Evolutionary conservation across 2,113 vertebrate species (phyloP), one percentile per base, ranked within the genome.

Genomic region (Bos javanicus): DNA sequence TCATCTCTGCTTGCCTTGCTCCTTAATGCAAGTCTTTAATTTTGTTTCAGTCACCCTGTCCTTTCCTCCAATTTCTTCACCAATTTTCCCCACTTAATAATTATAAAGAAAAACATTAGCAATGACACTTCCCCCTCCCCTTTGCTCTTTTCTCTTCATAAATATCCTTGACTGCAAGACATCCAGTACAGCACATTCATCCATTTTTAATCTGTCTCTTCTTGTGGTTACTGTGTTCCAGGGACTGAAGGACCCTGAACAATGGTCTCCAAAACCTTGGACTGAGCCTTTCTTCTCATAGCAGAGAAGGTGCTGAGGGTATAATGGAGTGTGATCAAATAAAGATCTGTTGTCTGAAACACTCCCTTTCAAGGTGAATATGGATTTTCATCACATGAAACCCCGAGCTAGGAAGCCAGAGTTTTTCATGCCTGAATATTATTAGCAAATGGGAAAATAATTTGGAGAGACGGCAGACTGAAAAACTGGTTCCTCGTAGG

Each of bases 181-280:
- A 98, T 96, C 48, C 93, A 96, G 97, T 98, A 98, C 96, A 98
- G 98, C 98, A 98, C 90, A 98, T 91, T 98, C 98, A 99, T 99
- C 98, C 98, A 98, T 98, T 99, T 99, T 99, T 99, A 98, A 99
- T 98, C 98, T 98, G 98, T 98, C 98, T 98, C 98, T 98, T 98
- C 98, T 98, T 98, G 98, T 94, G 98, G 98, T 98, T 98, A 98
- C 98, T 91, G 98, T 98, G 98, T 98, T 98, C 97, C 93, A 3
- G 39, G 97, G 99, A 98, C 98, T 96, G 98, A 98, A 98, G 98
- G 97, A 96, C 96, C 98, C 97, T 90, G 76, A 94, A 99, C 98
- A 97, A 98, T 98, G 98, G 98, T 97, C 96, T 92, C 94, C 97
- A 97, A 97, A 99, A 98, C 94, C 98, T 98, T 98, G 97, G 96